These are phyloP conservation scores for Apteryx mantelli DNA, from an alignment of 2,113 vertebrate species.

Conservation along the genomic window DNA sequence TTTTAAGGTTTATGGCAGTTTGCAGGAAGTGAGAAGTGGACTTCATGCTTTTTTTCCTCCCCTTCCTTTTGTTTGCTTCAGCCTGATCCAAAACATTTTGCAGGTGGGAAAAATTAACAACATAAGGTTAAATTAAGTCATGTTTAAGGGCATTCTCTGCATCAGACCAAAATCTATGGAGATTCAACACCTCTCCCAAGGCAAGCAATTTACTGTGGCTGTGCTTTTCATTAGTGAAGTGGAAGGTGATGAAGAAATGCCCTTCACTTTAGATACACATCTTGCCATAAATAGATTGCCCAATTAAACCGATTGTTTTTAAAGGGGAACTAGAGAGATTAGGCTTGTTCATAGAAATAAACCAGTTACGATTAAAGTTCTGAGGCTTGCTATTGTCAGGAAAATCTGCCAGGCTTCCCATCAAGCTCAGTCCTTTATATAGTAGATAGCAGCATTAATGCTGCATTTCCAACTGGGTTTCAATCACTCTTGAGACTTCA, in stretches of 20 bases:
- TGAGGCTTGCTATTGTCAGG: background rate
- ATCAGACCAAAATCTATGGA: background rate
- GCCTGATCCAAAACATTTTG: background rate
- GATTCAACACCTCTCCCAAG: background rate
- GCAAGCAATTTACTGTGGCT: background rate
- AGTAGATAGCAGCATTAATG: background rate
- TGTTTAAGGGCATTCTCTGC: background rate
- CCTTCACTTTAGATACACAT: conserved; percentile 22
- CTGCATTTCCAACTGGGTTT: background rate
- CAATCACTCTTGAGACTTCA: background rate
- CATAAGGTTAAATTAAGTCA: background rate
- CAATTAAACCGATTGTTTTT: conserved; percentile 25
- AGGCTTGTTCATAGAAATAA: conserved; percentile 9
- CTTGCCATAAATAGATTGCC: conserved; percentile 12
- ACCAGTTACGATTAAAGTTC: background rate
- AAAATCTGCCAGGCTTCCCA: background rate
- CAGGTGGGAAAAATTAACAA: background rate
- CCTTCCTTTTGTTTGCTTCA: background rate
- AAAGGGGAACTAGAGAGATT: conserved; percentile 5
- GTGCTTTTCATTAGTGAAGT: background rate
- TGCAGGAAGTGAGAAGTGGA: background rate
- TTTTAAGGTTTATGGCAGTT: background rate
- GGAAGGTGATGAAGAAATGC: conserved; percentile 25
- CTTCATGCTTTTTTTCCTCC: background rate
- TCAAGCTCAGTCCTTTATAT: background rate